Evolutionary conservation across 2,888 invertebrate species (phyloP), one percentile per base, ranked within the genome.

Genomic region (Pandemis cinnamomeana): DNA sequence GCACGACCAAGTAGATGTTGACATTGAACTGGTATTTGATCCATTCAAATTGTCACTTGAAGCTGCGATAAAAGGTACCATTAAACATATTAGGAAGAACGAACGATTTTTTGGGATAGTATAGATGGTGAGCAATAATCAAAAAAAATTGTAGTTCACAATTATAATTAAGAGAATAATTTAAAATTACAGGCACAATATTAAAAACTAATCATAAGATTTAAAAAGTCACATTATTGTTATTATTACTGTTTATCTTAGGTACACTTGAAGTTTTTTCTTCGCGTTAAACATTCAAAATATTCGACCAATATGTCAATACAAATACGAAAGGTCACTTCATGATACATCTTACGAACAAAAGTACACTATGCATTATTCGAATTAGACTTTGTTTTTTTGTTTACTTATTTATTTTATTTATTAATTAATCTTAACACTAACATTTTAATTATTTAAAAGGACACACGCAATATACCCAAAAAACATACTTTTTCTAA

Each of bases 1-100:
- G 5, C 46, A 63, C 51, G 64, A 64, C 69, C 72, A 27, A 58
- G 55, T 73, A 51, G 72, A 64, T 67, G 20, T 15, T 48, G 63
- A 48, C 61, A 44, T 5, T 51, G n/a, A 51, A 51, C n/a, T 51
- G 2, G 5, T 11, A 11, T 11, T 46, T 46, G 10, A 2, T 11
- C 11, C 3, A 46, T 8, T 48, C 48, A 11, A 13, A 48, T 5
- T 13, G 48, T n/a, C 48, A 13, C 48, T 51, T 51, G 13, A 6
- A 3, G 2, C 44, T 11, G 11, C 10, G 46, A 46, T 46, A 11
- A 46, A 46, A 11, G 4, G 27, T 5, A 51, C n/a, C 51, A n/a
- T 7, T 51, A 2, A n/a, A n/a, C n/a, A 13, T n/a, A 5, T 51
- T 6, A 51, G 51, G 51, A 36, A 36, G 27, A 36, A 36, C 4